Evolutionary conservation across 2,888 invertebrate species (phyloP), one percentile per base, ranked within the genome.

Genomic region (Pyrrhia umbra): DNA sequence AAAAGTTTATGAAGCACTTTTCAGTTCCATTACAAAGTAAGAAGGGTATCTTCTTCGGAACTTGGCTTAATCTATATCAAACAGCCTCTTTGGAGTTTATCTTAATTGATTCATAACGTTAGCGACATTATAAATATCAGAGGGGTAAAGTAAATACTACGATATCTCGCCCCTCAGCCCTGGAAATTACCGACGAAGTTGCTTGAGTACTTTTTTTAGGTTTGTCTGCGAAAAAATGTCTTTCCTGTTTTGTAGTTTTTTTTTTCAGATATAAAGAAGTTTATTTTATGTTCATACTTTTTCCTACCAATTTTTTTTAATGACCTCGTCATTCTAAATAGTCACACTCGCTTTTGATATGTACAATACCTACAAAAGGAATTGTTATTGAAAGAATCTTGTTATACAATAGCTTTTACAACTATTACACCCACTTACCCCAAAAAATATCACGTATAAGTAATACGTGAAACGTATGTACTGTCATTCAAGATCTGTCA

Each of bases 71-170:
- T 66, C 62, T 64, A 49, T 50, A 54, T 65, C 42, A 59, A 62
- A 56, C 61, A 65, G 56, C 21, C 50, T 60, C 55, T 37, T 43
- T 10, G 20, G 58, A 59, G 61, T 66, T 61, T 43, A 66, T 64
- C 63, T 68, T 66, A 68, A 75, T 77, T 75, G 71, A 75, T 71
- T 75, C 60, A 68, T 79, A 75, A 65, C 49, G 64, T 60, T 50
- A 45, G 71, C 54, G 65, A 77, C 63, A 64, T 75, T 75, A 61
- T 62, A 66, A 75, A 68, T 67, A 72, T 73, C 61, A 51, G n/a
- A n/a, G 60, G 58, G 52, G 40, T 40, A 40, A 37, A 63, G 61
- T 70, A 82, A 81, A 81, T 77, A 83, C 55, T 50, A 45, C 47
- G 68, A 69, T 80, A 79, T 76, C 62, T 58, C 51, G 58, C 57